phyloP scores from a whole-genome alignment of 1,140 invertebrate genomes.

The Hylaeus volcanicus region DNA sequence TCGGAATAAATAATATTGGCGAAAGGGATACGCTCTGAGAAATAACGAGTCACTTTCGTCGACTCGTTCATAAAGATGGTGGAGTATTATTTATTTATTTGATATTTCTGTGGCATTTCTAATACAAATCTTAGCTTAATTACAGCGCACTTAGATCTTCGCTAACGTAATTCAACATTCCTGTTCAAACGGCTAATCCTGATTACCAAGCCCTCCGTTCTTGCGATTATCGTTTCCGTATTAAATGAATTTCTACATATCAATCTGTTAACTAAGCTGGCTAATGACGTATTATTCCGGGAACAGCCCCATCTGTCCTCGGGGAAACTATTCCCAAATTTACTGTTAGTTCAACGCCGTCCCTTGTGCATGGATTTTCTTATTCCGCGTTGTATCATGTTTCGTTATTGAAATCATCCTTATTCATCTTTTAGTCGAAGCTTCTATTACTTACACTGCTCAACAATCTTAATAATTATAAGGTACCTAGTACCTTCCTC shows the following conservation, averaged over 20 bases:
- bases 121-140: background rate
- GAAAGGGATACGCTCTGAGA: too few relatives aligned
- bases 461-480: too few relatives aligned
- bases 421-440: background rate
- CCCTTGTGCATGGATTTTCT: background rate
- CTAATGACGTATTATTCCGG: constrained; percentile 10
- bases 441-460: too few relatives aligned
- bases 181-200: background rate
- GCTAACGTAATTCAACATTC: background rate
- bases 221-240: background rate
- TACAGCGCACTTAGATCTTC: background rate
- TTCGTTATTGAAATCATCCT: background rate
- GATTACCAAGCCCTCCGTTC: background rate
- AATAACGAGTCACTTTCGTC: too few relatives aligned
- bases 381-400: background rate
- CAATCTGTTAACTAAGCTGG: background rate
- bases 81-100: background rate
- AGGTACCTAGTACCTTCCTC: too few relatives aligned
- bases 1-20: too few relatives aligned
- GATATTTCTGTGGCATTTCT: background rate
- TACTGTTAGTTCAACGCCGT: background rate
- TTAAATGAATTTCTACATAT: background rate
- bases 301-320: background rate
- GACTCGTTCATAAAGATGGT: too few relatives aligned
- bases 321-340: background rate